Percentiles rank a stretch among this genome's conserved stretches.
Conservation (phyloP, 2,888 invertebrate species). For the Dinocampus coccinellae region DNA sequence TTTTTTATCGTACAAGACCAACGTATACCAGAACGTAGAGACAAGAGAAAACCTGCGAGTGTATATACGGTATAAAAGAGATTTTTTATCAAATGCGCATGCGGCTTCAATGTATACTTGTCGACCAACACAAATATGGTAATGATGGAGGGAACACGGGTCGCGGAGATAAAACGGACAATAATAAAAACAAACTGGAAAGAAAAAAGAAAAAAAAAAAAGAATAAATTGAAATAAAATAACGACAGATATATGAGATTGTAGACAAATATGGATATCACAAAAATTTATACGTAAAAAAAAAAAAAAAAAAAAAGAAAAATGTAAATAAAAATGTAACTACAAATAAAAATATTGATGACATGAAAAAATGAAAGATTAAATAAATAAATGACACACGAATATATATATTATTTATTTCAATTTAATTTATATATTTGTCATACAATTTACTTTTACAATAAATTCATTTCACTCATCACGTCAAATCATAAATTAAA, state of each 20-base stretch:
- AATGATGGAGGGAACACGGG: conserved; percentile 8
- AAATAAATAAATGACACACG: no score
- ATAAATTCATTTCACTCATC: not conserved
- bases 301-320: not conserved
- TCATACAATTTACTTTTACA: not conserved
- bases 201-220: conserved; percentile 11
- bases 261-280: not conserved
- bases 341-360: not conserved
- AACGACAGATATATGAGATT: no score
- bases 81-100: conserved; percentile 61
- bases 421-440: no score
- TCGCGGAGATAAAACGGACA: not conserved
- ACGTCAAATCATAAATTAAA: not conserved
- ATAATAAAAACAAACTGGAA: not conserved
- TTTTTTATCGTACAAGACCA: conserved; percentile 61
- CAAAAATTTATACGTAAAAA: conserved; percentile 25
- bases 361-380: no score
- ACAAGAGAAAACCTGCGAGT: conserved; percentile 32
- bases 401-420: no score
- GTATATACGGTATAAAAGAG: conserved; percentile 32
- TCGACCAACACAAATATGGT: conserved; percentile 20
- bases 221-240: conserved; percentile 12
- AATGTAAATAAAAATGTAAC: not conserved
- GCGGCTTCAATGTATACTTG: conserved; percentile 49
- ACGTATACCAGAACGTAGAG: conserved; percentile 32